Evolutionary conservation across 2,888 invertebrate genomes (phyloP), one percentile per base, ranked within the genome.

Genomic region (Drosophila prostipennis): DNA sequence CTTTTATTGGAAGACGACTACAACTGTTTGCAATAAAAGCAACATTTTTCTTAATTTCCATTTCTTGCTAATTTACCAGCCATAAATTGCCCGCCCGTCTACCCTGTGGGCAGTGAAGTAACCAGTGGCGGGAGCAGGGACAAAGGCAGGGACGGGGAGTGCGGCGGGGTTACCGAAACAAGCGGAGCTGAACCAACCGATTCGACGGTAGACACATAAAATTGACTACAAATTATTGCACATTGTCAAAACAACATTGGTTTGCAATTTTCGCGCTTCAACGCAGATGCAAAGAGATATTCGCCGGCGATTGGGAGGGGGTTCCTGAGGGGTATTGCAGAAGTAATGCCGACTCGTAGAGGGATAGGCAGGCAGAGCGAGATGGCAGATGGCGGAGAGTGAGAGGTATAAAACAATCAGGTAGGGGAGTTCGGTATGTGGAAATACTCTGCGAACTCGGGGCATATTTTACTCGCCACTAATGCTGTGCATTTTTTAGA

Each of bases 221-320:
- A 87, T 87, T 80, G 85, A 70, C 79, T 80, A 73, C 87, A 89
- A 87, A 89, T 88, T 90, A 90, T 90, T 89, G 87, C 88, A 90
- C 90, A 90, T 89, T 90, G 90, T 90, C 90, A 90, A 87, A 89
- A 87, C 85, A 90, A 90, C 90, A 90, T 89, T 90, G 88, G 87
- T 90, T 90, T 90, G 90, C 90, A 90, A 90, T 90, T 90, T 90
- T 84, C 88, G 84, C 89, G 89, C 86, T 89, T 89, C 89, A 85
- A 85, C 83, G 81, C 80, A 85, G 89, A 82, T 80, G 74, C 76
- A 78, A 60, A 76, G 48, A 80, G 84, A 84, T 65, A 65, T 51
- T 52, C 40, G 45, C 58, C 43, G 52, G 58, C 34, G 54, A 43
- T 37, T 43, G 10, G 1, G 32, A 29, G 19, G 45, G 13, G 32